Conservation (phyloP, 2,113 vertebrate species). For the Lepus europaeus region DNA sequence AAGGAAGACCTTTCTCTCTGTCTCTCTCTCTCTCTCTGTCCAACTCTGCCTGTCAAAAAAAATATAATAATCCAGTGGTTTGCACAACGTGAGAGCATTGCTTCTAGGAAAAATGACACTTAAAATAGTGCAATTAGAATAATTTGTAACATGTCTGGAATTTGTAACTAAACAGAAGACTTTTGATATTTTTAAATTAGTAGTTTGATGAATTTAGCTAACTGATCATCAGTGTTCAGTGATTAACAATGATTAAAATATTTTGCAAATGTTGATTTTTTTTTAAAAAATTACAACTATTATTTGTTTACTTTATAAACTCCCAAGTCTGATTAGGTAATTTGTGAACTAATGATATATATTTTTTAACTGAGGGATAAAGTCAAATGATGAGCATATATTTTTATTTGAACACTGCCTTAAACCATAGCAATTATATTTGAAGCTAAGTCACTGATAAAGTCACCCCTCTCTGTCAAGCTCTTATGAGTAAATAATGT, state of each 20-base stretch:
- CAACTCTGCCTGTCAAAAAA: no score
- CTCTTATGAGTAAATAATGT: not conserved
- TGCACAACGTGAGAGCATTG: not conserved
- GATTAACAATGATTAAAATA: constrained; percentile 38
- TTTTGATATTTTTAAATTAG: constrained; percentile 5
- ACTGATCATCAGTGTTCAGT: not conserved
- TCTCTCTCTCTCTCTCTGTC: no score
- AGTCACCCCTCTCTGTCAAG: not conserved
- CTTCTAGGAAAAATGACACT: not conserved
- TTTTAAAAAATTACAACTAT: not conserved
- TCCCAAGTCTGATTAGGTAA: constrained; percentile 5
- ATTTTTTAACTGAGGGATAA: not conserved
- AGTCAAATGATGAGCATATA: not conserved
- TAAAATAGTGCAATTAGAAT: constrained; percentile 2
- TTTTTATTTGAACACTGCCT: not conserved
- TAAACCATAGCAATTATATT: not conserved
- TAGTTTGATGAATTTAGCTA: constrained; percentile 1
- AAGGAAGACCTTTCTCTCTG: no score
- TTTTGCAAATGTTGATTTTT: constrained; percentile 38
- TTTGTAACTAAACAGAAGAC: not conserved
- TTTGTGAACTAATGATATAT: not conserved
- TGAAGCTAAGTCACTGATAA: not conserved
- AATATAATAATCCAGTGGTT: not conserved
- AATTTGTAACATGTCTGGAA: not conserved
- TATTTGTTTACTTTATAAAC: constrained; percentile 41